Evolutionary conservation across 2,797 vertebrate species (phyloP), one percentile per base, ranked within the genome.

Genomic region (Anguilla megastoma): DNA sequence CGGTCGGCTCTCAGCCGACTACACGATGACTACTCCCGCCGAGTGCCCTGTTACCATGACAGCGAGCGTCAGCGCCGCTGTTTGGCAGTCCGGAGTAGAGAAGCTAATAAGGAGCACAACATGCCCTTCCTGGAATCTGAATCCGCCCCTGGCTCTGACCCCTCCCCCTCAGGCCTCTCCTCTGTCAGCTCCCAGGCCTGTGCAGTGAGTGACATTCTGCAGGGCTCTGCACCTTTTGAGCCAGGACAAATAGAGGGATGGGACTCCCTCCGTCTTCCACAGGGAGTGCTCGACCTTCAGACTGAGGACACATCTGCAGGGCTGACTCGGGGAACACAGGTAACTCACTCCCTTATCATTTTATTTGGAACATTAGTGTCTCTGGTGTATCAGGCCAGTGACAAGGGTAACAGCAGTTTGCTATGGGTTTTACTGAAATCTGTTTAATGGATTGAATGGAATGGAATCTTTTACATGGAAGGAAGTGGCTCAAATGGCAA

Each of bases 21-120:
- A 82, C 99, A 99, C 0, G 99, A 99, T 1, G 97, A 98, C 94
- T 99, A 99, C 85, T 98, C 98, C 4, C 97, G 97, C 83, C 96
- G 98, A 0, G 94, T 95, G 90, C 97, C 97, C 91, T 96, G 96
- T 85, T 89, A 93, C 27, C 91, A 94, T 0, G 95, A 95, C 90
- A 92, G 86, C 0, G 97, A 96, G 80, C 94, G 96, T 16, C 95
- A 95, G 89, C 95, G 95, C 5, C 95, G 96, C 33, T 92, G 94
- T 0, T 93, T 94, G 1, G 93, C 95, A 0, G 1, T 93, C 86
- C 91, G 91, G n/a, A 89, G 41, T 45, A 45, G 41, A 45, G 41
- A 45, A 45, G 41, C 41, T 45, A 45, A 45, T 45, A 45, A 45
- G 41, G 3, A 45, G 41, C 41, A 82, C 4, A 94, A 91, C 79